These are phyloP conservation scores for Drosophila colorata DNA, from an alignment of 2,888 invertebrate species.

Conservation along the genomic window DNA sequence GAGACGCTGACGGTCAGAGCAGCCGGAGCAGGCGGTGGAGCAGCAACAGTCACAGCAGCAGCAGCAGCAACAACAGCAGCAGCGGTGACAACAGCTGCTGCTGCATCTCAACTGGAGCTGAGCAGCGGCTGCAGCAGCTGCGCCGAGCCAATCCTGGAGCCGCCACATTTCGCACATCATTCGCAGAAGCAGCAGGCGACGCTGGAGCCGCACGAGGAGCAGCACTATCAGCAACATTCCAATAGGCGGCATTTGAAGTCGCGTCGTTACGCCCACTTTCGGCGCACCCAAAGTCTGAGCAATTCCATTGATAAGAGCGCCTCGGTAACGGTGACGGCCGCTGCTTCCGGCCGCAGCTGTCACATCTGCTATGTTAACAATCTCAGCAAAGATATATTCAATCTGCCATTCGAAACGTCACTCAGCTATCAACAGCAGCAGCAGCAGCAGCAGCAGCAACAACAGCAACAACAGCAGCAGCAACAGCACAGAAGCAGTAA, in stretches of 20 bases:
- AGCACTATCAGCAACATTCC: slow-evolving; percentile 56
- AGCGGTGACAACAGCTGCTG: slow-evolving; percentile 15
- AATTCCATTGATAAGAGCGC: slow-evolving; percentile 81
- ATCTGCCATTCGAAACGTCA: slow-evolving; percentile 71
- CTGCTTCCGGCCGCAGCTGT: slow-evolving; percentile 82
- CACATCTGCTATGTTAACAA: slow-evolving; percentile 85
- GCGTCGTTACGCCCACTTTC: slow-evolving; percentile 65
- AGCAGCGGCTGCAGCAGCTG: slow-evolving; percentile 27
- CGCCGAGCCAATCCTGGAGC: slow-evolving; percentile 22
- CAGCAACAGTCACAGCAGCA: slow-evolving; percentile 1
- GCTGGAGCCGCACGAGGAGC: slow-evolving; percentile 24
- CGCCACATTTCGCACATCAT: slow-evolving; percentile 14
- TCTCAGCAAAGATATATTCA: slow-evolving; percentile 84
- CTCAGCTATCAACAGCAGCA: slow-evolving; percentile 33
- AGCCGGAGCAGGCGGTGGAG: slow-evolving; percentile 3
- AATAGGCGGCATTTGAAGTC: slow-evolving; percentile 61
- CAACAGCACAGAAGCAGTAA: slow-evolving; percentile 26
- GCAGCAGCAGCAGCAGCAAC: slow-evolving; percentile 18
- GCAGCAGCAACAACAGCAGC: slow-evolving; percentile 24
- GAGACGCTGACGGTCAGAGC: slow-evolving; percentile 72
- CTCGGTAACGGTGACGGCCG: slow-evolving; percentile 43
- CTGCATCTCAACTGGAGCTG: slow-evolving; percentile 12
- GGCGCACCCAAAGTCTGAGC: slow-evolving; percentile 85
- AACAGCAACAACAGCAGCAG: slow-evolving; percentile 5
- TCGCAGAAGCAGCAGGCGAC: slow-evolving; percentile 38